Conservation (phyloP, 2,888 invertebrate species). For the Lepas anatifera region DNA sequence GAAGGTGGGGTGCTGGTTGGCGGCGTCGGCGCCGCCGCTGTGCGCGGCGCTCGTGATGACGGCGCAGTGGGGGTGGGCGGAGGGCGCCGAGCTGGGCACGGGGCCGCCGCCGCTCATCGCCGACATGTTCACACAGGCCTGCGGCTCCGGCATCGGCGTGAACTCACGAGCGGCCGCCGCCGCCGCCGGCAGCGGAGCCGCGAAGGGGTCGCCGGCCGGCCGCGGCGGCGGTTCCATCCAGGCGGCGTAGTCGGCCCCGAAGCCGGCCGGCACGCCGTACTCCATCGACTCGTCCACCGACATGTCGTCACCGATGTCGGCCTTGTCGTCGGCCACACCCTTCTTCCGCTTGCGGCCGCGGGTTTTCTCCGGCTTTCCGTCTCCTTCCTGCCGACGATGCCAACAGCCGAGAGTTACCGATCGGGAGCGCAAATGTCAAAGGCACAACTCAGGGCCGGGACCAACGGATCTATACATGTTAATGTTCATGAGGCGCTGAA, state of each 20-base stretch:
- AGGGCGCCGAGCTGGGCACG: background rate
- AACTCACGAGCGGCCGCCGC: background rate
- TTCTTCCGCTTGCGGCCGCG: constrained; percentile 7
- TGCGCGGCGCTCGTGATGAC: background rate
- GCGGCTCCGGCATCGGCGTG: constrained; percentile 2
- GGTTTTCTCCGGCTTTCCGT: background rate
- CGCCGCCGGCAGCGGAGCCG: background rate
- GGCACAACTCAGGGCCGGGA: background rate
- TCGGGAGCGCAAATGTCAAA: too few relatives aligned
- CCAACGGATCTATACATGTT: too few relatives aligned
- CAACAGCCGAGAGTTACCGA: too few relatives aligned
- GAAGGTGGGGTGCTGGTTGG: background rate
- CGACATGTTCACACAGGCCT: constrained; percentile 7
- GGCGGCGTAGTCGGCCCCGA: background rate
- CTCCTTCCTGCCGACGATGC: background rate
- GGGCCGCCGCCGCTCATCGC: constrained; percentile 5
- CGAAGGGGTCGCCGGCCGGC: background rate
- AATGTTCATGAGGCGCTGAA: too few relatives aligned
- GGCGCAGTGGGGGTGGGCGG: background rate
- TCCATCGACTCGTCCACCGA: background rate
- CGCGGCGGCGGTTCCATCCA: background rate
- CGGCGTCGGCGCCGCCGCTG: background rate
- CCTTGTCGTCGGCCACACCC: background rate
- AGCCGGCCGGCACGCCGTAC: background rate
- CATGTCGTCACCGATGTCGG: background rate